Base-by-base conservation (phyloP, 2,113 vertebrate genomes). In the Phasianus colchicus region DNA sequence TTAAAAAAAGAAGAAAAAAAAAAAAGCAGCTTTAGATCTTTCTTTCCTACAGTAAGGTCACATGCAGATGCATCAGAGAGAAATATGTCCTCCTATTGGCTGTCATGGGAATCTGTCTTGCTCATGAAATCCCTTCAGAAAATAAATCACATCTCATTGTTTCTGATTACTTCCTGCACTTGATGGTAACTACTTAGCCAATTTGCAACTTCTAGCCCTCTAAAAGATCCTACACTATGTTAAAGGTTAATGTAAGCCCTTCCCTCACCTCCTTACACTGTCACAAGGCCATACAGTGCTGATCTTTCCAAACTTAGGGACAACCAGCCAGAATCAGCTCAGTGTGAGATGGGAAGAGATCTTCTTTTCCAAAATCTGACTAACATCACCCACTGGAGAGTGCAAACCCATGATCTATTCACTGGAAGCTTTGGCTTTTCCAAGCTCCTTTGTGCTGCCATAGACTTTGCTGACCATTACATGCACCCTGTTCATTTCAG, bases 321-420 rank as follows among this genome's bases (percentile, higher is more conserved):
- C n/a, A 60, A 60, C 8, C 20, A 34, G 12, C n/a, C 57, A 58
- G 57, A 60, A 34, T 60, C n/a, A 60, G 20, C 21, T 29, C 8
- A 15, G 24, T 0, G 0, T 12, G 16, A 67, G 4, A 21, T 64
- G 42, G 20, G 24, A 69, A 27, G 16, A 88, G 38, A 0, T 66
- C 36, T 3, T 73, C 48, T 80, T 86, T 61, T 21, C 54, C 36
- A 57, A 61, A 80, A 76, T 38, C 30, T 60, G 30, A 81, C 27
- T 10, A 86, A 20, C n/a, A 73, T 29, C 43, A 76, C 38, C 4
- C 58, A 67, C 15, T 15, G 27, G 50, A 34, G n/a, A 32, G 22
- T 63, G 12, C 47, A 50, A 85, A 67, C 21, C n/a, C 21, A 16
- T 14, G 32, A 25, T 70, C 10, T 6, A 2, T 5, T 65, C 32